Percentiles rank a stretch among this genome's conserved stretches.
phyloP scores from a whole-genome alignment of 2,113 vertebrate genomes.

The Laticauda laticaudata region DNA sequence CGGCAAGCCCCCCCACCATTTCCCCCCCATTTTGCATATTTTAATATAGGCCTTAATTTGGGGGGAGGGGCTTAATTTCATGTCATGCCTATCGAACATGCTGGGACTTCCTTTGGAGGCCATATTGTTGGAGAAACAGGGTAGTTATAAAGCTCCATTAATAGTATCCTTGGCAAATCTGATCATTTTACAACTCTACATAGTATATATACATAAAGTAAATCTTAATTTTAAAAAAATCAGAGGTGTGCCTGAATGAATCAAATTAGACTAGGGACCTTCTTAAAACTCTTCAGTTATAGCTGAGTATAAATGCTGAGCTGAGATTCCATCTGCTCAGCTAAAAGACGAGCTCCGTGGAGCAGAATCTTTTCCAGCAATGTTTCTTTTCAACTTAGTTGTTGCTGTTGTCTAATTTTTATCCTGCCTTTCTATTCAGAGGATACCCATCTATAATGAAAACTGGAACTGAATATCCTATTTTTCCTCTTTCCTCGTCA shows the following conservation, averaged over 20 bases:
- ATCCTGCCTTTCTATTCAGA: not conserved
- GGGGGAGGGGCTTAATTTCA: no score
- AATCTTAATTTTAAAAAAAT: not conserved
- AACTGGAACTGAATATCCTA: not conserved
- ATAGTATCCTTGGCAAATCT: not conserved
- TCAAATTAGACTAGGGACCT: not conserved
- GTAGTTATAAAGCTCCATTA: not conserved
- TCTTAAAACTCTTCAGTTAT: not conserved
- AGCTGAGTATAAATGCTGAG: not conserved
- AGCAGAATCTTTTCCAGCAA: not conserved
- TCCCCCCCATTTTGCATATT: no score
- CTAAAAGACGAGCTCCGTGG: not conserved
- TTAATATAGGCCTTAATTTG: no score
- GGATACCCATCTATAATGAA: not conserved
- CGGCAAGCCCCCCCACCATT: no score
- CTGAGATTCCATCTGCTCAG: not conserved
- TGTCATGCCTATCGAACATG: no score
- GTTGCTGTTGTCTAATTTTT: not conserved
- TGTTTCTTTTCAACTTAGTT: not conserved
- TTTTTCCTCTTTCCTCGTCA: not conserved
- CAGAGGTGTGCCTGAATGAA: not conserved
- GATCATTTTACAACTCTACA: not conserved
- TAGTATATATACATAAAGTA: not conserved
- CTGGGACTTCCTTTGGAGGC: no score
- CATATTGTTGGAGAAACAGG: no score